Evolutionary conservation across 1,140 invertebrate genomes (phyloP).

Genomic region (Ips nitidus): DNA sequence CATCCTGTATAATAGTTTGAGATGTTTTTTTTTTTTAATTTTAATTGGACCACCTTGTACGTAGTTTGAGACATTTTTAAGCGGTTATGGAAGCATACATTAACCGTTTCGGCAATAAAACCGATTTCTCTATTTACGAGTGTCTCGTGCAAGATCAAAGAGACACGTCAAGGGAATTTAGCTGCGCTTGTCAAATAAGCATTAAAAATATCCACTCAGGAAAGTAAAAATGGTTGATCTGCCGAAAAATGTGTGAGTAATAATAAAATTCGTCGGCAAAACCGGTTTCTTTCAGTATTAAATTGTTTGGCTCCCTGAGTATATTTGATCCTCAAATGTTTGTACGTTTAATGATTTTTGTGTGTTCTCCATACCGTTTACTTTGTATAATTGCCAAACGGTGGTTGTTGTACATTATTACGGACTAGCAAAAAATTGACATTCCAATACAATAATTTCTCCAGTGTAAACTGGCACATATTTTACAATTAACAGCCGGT

Average conservation of each 20-base stretch:
- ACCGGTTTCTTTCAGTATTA: conserved; percentile 7
- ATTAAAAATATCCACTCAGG: neutral
- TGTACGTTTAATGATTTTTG: neutral
- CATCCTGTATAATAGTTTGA: too few relatives aligned
- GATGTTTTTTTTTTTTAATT: too few relatives aligned
- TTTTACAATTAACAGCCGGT: conserved; percentile 4
- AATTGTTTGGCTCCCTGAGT: conserved; percentile 13
- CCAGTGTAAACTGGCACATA: neutral
- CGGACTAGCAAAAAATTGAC: neutral
- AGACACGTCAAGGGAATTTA: conserved; percentile 18
- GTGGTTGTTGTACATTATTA: neutral
- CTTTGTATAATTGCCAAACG: neutral
- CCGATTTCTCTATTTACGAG: conserved; percentile 11
- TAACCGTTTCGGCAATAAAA: neutral
- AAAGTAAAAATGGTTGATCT: conserved; percentile 14
- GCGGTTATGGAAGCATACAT: too few relatives aligned
- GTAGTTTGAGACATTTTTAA: too few relatives aligned
- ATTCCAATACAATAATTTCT: neutral
- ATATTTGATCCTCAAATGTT: neutral
- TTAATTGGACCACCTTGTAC: too few relatives aligned
- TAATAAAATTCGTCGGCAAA: conserved; percentile 11
- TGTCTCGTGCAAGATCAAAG: conserved; percentile 18
- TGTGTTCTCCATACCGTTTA: neutral
- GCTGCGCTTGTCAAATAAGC: conserved; percentile 6
- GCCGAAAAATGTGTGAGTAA: conserved; percentile 3